These are phyloP conservation scores for Ciconia boyciana DNA, from an alignment of 2,113 vertebrate genomes.

Conservation along the genomic window DNA sequence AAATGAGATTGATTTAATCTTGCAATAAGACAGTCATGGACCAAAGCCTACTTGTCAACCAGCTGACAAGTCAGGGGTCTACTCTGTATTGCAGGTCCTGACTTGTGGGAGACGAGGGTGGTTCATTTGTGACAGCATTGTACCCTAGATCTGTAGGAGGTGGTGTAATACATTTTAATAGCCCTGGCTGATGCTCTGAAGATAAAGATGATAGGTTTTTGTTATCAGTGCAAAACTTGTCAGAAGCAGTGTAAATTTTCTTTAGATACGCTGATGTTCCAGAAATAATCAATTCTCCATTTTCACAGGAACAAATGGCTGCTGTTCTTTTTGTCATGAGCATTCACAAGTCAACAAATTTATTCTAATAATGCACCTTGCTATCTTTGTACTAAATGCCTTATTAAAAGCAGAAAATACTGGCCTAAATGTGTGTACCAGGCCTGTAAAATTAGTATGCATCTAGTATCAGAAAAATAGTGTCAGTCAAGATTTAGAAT, in stretches of 20 bases:
- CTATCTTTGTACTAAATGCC: neutral
- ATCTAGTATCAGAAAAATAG: neutral
- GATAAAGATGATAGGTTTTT: neutral
- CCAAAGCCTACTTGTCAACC: neutral
- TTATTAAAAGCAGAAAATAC: neutral
- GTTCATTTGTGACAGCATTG: rapidly evolving
- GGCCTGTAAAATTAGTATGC: neutral
- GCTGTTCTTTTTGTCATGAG: neutral
- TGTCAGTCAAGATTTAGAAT: neutral
- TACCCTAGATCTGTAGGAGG: neutral
- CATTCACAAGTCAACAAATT: neutral
- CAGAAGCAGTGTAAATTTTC: neutral
- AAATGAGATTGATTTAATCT: neutral
- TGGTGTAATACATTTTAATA: neutral
- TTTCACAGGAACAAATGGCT: neutral
- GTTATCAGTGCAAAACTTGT: neutral
- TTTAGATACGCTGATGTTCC: neutral
- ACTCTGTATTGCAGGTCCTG: neutral
- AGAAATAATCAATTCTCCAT: neutral
- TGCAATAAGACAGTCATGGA: neutral
- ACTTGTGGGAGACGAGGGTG: neutral
- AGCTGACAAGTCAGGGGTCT: neutral
- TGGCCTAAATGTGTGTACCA: neutral
- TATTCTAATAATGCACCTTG: neutral
- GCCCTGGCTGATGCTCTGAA: neutral